phyloP scores from a whole-genome alignment of 2,888 invertebrate species.

The Apeira syringaria region DNA sequence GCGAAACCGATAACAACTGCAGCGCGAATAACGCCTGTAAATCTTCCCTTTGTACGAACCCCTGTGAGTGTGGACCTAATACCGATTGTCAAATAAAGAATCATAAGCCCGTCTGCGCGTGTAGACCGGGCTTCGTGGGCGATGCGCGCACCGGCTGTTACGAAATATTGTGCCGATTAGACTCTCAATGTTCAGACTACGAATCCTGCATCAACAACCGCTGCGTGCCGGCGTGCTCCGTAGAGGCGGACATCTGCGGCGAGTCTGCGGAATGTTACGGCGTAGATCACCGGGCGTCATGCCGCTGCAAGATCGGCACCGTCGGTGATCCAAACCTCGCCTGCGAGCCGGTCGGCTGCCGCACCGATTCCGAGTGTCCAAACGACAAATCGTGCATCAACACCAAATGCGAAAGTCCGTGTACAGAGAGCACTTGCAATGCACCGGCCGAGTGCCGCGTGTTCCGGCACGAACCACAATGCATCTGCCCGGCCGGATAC shows the following conservation, averaged over 20 bases:
- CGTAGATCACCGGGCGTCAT: slow-evolving; percentile 90
- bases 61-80: slow-evolving; percentile 93
- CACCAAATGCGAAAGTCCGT: slow-evolving; percentile 90
- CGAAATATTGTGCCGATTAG: slow-evolving; percentile 88
- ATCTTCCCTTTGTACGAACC: slow-evolving; percentile 91
- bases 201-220: slow-evolving; percentile 93
- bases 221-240: slow-evolving; percentile 91
- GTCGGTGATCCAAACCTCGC: slow-evolving; percentile 91
- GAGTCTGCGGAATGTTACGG: slow-evolving; percentile 91
- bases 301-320: slow-evolving; percentile 92
- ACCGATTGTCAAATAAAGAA: slow-evolving; percentile 92
- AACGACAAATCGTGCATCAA: slow-evolving; percentile 92
- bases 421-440: slow-evolving; percentile 88
- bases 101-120: slow-evolving; percentile 95
- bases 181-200: slow-evolving; percentile 91
- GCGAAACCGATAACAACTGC: slow-evolving; percentile 91
- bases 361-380: slow-evolving; percentile 91
- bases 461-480: slow-evolving; percentile 90
- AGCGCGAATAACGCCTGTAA: slow-evolving; percentile 90
- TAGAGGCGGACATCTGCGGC: slow-evolving; percentile 89
- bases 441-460: slow-evolving; percentile 89
- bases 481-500: slow-evolving; percentile 91
- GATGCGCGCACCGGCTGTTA: slow-evolving; percentile 93
- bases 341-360: slow-evolving; percentile 92
- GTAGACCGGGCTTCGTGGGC: slow-evolving; percentile 92